Evolutionary conservation across 2,888 invertebrate species (phyloP).

Genomic region (Troilus luridus): DNA sequence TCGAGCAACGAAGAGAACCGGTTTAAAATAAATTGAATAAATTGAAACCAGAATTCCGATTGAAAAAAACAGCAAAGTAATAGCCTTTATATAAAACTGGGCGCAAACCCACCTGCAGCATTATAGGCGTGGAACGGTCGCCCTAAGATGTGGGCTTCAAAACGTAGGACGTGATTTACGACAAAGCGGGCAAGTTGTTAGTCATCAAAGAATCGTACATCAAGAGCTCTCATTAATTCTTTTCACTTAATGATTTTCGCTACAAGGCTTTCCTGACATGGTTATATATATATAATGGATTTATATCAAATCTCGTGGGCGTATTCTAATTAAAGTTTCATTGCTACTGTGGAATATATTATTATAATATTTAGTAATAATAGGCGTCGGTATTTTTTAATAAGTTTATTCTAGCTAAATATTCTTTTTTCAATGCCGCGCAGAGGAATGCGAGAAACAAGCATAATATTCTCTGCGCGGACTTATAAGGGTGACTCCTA

Average conservation of each 20-base stretch:
- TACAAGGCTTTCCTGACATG: not conserved
- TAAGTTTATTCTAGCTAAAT: not conserved
- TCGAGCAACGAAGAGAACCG: not conserved
- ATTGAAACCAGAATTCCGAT: constrained; percentile 10
- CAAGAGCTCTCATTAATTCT: constrained; percentile 1
- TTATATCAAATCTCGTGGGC: not conserved
- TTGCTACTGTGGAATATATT: constrained; percentile 22
- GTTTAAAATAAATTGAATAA: constrained; percentile 15
- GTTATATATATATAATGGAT: not conserved
- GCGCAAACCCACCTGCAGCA: constrained; percentile 13
- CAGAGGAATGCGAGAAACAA: not conserved
- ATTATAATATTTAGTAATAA: not conserved
- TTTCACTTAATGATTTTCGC: constrained; percentile 12
- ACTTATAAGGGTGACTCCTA: no score
- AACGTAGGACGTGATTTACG: constrained; percentile 19
- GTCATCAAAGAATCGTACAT: not conserved
- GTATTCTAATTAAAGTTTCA: not conserved
- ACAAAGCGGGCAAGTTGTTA: not conserved
- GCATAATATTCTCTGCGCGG: no score
- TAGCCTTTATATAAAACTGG: not conserved
- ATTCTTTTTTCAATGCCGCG: not conserved
- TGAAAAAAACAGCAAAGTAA: not conserved
- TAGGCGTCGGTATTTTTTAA: not conserved
- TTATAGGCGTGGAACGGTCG: not conserved
- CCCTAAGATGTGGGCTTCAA: constrained; percentile 9